Percentiles rank a stretch among this genome's conserved stretches.
These are phyloP conservation scores for Dryobates pubescens DNA, from an alignment of 2,797 vertebrate genomes.

Conservation along the genomic window DNA sequence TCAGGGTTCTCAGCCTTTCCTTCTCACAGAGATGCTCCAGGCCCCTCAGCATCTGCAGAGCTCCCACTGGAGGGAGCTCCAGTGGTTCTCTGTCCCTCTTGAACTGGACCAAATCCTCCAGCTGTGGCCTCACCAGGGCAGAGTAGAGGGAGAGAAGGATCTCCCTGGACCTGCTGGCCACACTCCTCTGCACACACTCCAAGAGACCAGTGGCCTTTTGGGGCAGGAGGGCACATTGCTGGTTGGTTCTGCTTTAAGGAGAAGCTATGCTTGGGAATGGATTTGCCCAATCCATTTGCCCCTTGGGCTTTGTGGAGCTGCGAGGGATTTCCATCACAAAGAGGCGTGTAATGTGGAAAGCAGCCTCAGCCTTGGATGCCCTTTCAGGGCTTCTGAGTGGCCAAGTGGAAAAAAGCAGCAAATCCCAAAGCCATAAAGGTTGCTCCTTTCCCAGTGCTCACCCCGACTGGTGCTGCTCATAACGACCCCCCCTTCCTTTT, in stretches of 20 bases:
- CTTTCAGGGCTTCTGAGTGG: conserved; percentile 8
- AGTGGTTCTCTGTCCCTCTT: too few species aligned
- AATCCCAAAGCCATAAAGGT: conserved; percentile 1
- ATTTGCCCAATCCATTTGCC: neutral
- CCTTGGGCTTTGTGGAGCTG: neutral
- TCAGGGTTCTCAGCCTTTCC: too few species aligned
- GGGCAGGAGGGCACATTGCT: too few species aligned
- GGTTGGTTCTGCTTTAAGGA: neutral
- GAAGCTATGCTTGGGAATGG: neutral
- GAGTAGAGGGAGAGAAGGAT: too few species aligned
- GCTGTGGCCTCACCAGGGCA: too few species aligned
- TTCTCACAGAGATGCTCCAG: too few species aligned
- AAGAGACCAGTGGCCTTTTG: too few species aligned
- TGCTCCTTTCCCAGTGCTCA: conserved; percentile 50
- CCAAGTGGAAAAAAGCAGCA: conserved; percentile 51
- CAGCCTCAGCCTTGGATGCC: conserved; percentile 16
- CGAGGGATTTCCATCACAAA: neutral
- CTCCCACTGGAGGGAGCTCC: too few species aligned
- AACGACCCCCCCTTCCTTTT: neutral
- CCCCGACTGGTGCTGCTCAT: neutral
- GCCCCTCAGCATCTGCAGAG: too few species aligned
- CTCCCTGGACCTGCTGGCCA: too few species aligned
- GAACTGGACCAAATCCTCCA: too few species aligned
- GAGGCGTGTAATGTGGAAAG: neutral
- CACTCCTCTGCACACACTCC: too few species aligned